Percentiles rank a stretch among this genome's conserved stretches.
Evolutionary conservation across 2,888 invertebrate genomes (phyloP).

Genomic region (Tuta absoluta): DNA sequence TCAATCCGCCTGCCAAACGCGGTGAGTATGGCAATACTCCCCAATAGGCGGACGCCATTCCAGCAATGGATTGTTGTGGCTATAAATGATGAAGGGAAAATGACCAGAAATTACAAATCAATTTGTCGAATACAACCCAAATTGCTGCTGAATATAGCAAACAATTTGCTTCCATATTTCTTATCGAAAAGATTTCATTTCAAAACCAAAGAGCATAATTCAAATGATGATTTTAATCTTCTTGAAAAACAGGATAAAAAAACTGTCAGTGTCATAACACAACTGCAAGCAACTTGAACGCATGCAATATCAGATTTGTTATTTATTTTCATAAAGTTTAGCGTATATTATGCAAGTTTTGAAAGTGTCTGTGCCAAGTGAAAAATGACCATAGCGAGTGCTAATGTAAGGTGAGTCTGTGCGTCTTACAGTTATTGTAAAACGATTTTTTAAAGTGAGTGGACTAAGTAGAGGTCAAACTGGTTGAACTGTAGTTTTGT

Average conservation of each 20-base stretch:
- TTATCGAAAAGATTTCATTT: not conserved
- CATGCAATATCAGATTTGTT: not conserved
- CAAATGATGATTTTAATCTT: not conserved
- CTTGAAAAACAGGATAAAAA: not conserved
- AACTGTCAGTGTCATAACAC: constrained; percentile 4
- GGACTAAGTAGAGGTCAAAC: not conserved
- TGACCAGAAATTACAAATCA: too few species aligned
- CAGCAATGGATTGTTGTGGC: too few species aligned
- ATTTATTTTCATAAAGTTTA: not conserved
- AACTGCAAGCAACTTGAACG: not conserved
- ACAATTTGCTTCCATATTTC: too few species aligned
- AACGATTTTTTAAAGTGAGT: constrained; percentile 5
- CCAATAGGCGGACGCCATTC: too few species aligned
- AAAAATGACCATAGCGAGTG: not conserved
- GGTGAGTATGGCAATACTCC: too few species aligned
- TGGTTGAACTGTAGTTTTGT: not conserved
- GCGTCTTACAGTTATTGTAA: constrained; percentile 6
- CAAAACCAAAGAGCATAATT: not conserved
- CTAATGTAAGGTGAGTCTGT: not conserved
- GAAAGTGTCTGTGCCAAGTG: not conserved
- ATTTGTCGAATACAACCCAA: too few species aligned
- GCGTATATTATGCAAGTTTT: constrained; percentile 8
- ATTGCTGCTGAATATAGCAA: too few species aligned
- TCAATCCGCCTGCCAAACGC: too few species aligned
- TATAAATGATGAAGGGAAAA: too few species aligned